Conservation (phyloP, 2,797 vertebrate species). For the Erpetoichthys calabaricus region DNA sequence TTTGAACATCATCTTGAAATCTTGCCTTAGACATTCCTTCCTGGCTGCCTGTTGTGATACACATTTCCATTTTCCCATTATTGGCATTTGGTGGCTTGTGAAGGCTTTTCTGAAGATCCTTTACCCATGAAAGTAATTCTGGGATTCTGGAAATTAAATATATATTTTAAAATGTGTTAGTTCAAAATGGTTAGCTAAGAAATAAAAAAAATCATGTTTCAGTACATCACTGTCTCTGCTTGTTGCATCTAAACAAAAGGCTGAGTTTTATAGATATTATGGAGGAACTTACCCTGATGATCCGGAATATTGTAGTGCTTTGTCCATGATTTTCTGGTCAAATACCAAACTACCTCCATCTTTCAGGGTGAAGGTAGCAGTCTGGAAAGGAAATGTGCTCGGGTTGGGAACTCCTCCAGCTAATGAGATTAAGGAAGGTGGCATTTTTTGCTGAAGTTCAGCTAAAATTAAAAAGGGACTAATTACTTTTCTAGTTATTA, state of each 20-base stretch:
- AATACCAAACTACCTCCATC: conserved; percentile 53
- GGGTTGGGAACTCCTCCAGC: conserved; percentile 79
- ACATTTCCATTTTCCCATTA: conserved; percentile 74
- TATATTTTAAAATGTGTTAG: not conserved
- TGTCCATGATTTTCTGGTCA: conserved; percentile 59
- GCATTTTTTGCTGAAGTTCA: conserved; percentile 59
- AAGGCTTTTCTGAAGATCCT: conserved; percentile 62
- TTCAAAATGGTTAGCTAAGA: too few species aligned
- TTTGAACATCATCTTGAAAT: not conserved
- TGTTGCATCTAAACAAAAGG: too few species aligned
- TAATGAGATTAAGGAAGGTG: conserved; percentile 73
- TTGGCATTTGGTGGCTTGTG: conserved; percentile 68
- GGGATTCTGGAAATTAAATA: conserved; percentile 53
- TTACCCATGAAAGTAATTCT: conserved; percentile 79
- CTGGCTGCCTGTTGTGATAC: conserved; percentile 82
- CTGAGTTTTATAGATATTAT: too few species aligned
- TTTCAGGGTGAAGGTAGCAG: conserved; percentile 48
- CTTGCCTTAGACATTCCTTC: conserved; percentile 83
- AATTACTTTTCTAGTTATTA: conserved; percentile 6
- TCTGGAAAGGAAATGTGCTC: conserved; percentile 73
- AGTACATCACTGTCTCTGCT: too few species aligned
- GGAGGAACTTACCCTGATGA: conserved; percentile 61
- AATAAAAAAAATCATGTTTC: too few species aligned
- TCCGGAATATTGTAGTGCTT: conserved; percentile 77
- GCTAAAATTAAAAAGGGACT: conserved; percentile 37